Conservation (phyloP, 1,140 invertebrate species). For the Papilio glaucus region DNA sequence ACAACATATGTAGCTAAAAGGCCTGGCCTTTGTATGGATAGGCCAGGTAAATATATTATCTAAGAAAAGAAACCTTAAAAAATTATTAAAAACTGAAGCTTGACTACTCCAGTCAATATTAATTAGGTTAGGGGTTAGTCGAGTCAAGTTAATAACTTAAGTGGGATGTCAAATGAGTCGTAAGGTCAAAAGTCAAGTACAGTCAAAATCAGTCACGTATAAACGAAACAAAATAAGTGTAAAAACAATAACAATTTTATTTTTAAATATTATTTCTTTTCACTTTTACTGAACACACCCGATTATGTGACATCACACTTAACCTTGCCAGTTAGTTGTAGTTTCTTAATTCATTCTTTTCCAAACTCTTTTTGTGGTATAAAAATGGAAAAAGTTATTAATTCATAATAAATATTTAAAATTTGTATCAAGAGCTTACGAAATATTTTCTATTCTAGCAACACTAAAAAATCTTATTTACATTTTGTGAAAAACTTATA, state of each 20-base stretch:
- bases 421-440: slow-evolving; percentile 33
- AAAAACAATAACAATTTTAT: slow-evolving; percentile 65
- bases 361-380: slow-evolving; percentile 31
- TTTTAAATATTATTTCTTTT: slow-evolving; percentile 59
- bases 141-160: slow-evolving; percentile 55
- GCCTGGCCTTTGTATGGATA: too few relatives aligned
- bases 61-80: too few relatives aligned
- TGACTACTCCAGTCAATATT: too few relatives aligned
- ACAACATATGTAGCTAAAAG: too few relatives aligned
- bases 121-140: slow-evolving; percentile 40
- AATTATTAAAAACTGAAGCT: too few relatives aligned
- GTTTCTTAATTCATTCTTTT: slow-evolving; percentile 49
- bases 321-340: slow-evolving; percentile 62
- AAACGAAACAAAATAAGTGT: slow-evolving; percentile 61
- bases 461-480: slow-evolving; percentile 31
- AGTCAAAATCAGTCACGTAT: slow-evolving; percentile 60
- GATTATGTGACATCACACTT: slow-evolving; percentile 76
- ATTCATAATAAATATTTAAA: slow-evolving; percentile 36
- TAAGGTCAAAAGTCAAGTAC: slow-evolving; percentile 52
- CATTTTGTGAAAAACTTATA: slow-evolving; percentile 32
- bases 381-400: slow-evolving; percentile 41
- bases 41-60: too few relatives aligned
- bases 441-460: slow-evolving; percentile 32
- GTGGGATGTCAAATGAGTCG: slow-evolving; percentile 68
- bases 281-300: slow-evolving; percentile 46